A percentile compares a stretch with the other conserved stretches of the same genome.
phyloP scores from a whole-genome alignment of 2,888 invertebrate genomes.

The Cataglyphis rosenhaueri region DNA sequence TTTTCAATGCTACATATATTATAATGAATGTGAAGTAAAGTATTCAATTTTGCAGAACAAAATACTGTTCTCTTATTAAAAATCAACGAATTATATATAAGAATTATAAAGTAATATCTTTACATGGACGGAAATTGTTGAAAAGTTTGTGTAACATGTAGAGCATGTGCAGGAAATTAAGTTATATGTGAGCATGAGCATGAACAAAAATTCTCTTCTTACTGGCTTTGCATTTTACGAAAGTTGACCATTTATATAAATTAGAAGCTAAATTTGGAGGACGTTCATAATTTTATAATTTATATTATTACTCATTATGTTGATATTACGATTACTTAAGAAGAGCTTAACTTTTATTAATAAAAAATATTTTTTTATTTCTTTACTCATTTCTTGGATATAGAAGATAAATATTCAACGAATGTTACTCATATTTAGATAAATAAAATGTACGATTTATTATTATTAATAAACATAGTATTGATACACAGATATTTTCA shows the following conservation, averaged over 20 bases:
- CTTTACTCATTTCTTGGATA: conserved; percentile 41
- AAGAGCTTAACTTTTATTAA: conserved; percentile 38
- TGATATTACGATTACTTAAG: conserved; percentile 19
- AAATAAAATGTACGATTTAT: conserved; percentile 71
- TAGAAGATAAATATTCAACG: conserved; percentile 24
- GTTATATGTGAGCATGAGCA: conserved; percentile 71
- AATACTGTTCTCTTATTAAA: conserved; percentile 33
- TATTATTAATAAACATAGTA: conserved; percentile 78
- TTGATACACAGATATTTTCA: conserved; percentile 75
- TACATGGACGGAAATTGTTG: conserved; percentile 17
- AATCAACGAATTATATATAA: background rate
- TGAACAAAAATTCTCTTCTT: conserved; percentile 66
- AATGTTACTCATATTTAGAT: conserved; percentile 51
- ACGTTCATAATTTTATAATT: conserved; percentile 57
- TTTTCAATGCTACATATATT: background rate
- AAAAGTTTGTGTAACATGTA: conserved; percentile 43
- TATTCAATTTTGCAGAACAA: conserved; percentile 12
- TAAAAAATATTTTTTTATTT: conserved; percentile 22
- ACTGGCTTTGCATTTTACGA: conserved; percentile 65
- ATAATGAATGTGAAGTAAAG: background rate
- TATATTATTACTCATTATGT: conserved; percentile 37
- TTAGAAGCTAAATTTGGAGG: background rate
- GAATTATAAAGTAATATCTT: conserved; percentile 4
- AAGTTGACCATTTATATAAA: conserved; percentile 29
- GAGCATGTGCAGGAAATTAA: conserved; percentile 68